A percentile compares a stretch with the other conserved stretches of the same genome.
phyloP scores from a whole-genome alignment of 2,888 invertebrate genomes.

The Erpobdella octoculata region DNA sequence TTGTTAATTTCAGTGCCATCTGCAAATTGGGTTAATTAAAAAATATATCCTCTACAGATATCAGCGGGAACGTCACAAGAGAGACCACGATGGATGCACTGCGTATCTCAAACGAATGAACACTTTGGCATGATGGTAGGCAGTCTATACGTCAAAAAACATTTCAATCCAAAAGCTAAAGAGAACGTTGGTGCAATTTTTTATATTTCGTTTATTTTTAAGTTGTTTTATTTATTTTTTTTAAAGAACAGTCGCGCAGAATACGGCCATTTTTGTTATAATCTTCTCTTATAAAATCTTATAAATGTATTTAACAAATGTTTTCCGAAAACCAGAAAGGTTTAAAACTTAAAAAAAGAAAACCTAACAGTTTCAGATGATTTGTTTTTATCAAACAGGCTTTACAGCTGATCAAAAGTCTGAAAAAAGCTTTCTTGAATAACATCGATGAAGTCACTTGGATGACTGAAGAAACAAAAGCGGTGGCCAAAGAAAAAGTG shows the following conservation, averaged over 20 bases:
- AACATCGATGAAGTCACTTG: slow-evolving; percentile 74
- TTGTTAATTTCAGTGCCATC: too few relatives aligned
- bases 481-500: slow-evolving; percentile 51
- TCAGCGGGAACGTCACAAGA: slow-evolving; percentile 46
- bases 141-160: slow-evolving; percentile 76
- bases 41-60: neutral
- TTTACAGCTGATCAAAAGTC: slow-evolving; percentile 74
- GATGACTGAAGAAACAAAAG: slow-evolving; percentile 78
- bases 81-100: slow-evolving; percentile 81
- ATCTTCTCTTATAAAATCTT: too few relatives aligned
- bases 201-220: neutral
- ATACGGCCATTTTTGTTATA: too few relatives aligned
- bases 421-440: slow-evolving; percentile 77
- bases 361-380: too few relatives aligned
- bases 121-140: slow-evolving; percentile 84
- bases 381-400: too few relatives aligned
- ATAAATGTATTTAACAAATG: too few relatives aligned
- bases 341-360: too few relatives aligned
- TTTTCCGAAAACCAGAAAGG: too few relatives aligned
- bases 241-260: too few relatives aligned
- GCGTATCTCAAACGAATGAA: slow-evolving; percentile 79
- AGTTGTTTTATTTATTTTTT: too few relatives aligned
- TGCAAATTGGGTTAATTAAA: too few relatives aligned
- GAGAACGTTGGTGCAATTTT: slow-evolving; percentile 60
- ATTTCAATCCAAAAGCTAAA: slow-evolving; percentile 78